Evolutionary conservation across 37 sponge, comb jelly and placozoan genomes (phyloP).

Genomic region (Cliona cf. orientalis): DNA sequence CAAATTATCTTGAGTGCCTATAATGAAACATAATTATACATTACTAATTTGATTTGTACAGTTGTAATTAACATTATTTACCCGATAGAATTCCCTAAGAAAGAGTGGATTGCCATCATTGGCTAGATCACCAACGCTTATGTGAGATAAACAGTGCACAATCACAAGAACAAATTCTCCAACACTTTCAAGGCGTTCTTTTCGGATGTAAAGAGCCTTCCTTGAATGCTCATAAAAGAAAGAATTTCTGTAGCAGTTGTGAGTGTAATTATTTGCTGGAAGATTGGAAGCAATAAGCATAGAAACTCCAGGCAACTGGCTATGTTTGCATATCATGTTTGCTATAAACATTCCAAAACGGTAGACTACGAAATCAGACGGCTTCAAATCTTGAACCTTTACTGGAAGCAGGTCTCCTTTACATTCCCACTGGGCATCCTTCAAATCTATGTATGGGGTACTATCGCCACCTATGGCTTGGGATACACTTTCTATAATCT

Average conservation of each 20-base stretch:
- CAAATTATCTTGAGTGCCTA: background rate
- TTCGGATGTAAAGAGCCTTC: background rate
- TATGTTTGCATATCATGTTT: background rate
- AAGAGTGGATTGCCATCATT: background rate
- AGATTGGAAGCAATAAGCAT: background rate
- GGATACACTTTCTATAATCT: background rate
- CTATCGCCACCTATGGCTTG: background rate
- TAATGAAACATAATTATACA: background rate
- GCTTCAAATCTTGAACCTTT: background rate
- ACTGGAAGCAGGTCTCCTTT: background rate
- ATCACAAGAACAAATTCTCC: constrained; percentile 7
- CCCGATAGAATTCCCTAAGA: constrained; percentile 4
- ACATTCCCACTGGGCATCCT: constrained; percentile 12
- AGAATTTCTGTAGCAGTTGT: constrained; percentile 7
- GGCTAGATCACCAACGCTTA: background rate
- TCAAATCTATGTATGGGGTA: background rate
- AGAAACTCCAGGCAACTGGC: background rate
- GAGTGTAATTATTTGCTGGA: constrained; percentile 5
- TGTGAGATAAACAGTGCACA: background rate
- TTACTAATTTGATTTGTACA: background rate
- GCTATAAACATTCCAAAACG: background rate
- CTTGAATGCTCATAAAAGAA: background rate
- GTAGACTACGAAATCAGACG: background rate
- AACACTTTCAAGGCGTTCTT: constrained; percentile 2
- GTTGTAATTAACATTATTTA: background rate